Base-by-base conservation (phyloP, 2,888 invertebrate genomes). In the Syritta pipiens region DNA sequence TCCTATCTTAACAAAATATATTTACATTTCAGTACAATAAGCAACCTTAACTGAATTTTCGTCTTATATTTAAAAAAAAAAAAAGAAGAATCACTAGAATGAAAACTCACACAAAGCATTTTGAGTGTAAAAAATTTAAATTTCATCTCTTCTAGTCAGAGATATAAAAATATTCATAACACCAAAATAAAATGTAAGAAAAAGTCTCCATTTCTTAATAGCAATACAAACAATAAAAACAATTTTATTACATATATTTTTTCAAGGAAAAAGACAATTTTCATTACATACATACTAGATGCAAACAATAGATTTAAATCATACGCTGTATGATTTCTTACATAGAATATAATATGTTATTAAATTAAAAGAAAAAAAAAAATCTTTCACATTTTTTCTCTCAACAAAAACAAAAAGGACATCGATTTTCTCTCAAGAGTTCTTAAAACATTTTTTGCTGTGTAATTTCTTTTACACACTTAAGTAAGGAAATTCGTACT, bases 21-120 rank as follows among this genome's bases (percentile, higher is more conserved):
- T 60, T 77, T 72, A 60, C 32, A 79, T 79, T 68, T 68, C 67
- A 62, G 79, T 72, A 79, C 74, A 74, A 68, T 79, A 79, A 79
- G 77, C 59, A 77, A 77, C 57, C 32, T 65, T 49, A 48, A 72
- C 60, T 67, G 55, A 67, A 67, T 72, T 67, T 71, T 60, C n/a
- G 32, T 60, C 51, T 53, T 51, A 49, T 37, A 55, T 57, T 53
- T 10, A 46, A 53, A 44, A 42, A 19, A 9, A 55, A 53, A 10
- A 40, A 0, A 22, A 65, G 46, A 4, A 6, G 32, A 19, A 19
- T 26, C 5, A 22, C 30, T 51, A 20, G 5, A 35, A 4, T 35
- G 17, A 59, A 28, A 57, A 28, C 3, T 60, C 14, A 48, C 48
- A n/a, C n/a, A n/a, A n/a, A n/a, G n/a, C n/a, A n/a, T n/a, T n/a